Conservation (phyloP, 1,140 invertebrate species). For the Acyrthosiphon pisum region DNA sequence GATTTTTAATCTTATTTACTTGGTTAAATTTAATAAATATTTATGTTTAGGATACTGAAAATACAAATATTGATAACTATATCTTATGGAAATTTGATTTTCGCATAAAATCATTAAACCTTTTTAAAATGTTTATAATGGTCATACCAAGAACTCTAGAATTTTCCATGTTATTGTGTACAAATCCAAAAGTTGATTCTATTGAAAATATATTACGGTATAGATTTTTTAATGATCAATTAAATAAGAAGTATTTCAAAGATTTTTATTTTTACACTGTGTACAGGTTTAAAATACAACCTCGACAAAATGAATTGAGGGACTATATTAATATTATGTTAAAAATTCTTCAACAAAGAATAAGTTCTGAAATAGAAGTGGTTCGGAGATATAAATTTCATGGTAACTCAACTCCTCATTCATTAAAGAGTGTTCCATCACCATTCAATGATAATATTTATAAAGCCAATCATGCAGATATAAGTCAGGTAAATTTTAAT, state of each 20-base stretch:
- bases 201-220: not conserved
- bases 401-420: not conserved
- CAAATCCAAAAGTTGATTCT: not conserved
- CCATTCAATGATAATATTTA: slow-evolving; percentile 1
- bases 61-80: not conserved
- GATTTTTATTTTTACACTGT: not conserved
- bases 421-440: not conserved
- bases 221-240: not conserved
- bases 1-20: not conserved
- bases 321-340: not conserved
- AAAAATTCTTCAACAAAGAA: slow-evolving; percentile 5
- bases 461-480: slow-evolving; percentile 24
- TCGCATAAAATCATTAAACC: not conserved
- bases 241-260: not conserved
- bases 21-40: not conserved
- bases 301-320: slow-evolving; percentile 1
- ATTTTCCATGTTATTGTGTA: slow-evolving; percentile 2
- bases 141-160: not conserved
- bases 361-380: slow-evolving; percentile 2
- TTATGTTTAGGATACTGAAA: slow-evolving; percentile 21
- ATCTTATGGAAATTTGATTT: slow-evolving; percentile 39
- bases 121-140: slow-evolving; percentile 11
- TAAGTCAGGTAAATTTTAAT: slow-evolving; percentile 18
- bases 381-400: slow-evolving; percentile 30
- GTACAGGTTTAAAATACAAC: slow-evolving; percentile 42